phyloP scores from a whole-genome alignment of 2,113 vertebrate species.

The Lagenorhynchus albirostris region DNA sequence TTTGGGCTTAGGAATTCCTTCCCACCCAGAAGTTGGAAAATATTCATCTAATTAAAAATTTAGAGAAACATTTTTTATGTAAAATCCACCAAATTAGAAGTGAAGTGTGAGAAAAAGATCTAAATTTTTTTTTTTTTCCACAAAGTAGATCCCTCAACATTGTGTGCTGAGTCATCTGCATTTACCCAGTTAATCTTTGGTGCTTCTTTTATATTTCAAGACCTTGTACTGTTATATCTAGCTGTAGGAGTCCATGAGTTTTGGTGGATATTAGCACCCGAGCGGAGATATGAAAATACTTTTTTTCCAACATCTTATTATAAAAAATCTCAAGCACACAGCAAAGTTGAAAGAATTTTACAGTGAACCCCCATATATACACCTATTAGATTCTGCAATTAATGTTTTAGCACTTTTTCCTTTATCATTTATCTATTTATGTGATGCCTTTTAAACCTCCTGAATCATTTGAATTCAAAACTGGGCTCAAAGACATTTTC shows the following conservation, averaged over 20 bases:
- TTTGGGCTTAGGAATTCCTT: slow-evolving; percentile 20
- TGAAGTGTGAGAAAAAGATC: not conserved
- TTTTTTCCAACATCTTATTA: not conserved
- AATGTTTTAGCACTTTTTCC: not conserved
- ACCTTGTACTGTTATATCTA: not conserved
- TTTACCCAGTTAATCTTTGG: not conserved
- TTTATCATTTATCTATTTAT: not conserved
- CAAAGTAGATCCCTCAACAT: not conserved
- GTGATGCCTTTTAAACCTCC: not conserved
- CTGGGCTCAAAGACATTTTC: not conserved
- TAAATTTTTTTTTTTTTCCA: not conserved
- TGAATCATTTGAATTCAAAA: not conserved
- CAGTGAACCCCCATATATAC: not conserved
- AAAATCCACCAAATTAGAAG: not conserved
- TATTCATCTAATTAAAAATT: not conserved
- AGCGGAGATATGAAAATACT: not conserved
- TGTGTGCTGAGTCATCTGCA: not conserved
- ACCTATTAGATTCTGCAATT: not conserved
- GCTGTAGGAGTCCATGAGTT: not conserved
- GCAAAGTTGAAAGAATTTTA: not conserved
- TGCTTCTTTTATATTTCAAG: not conserved
- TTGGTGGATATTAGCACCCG: not conserved
- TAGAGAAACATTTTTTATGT: not conserved
- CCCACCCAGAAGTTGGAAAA: not conserved
- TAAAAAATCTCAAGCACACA: not conserved